Conservation (phyloP, 2,888 invertebrate genomes). For the Calliopum simillimum region DNA sequence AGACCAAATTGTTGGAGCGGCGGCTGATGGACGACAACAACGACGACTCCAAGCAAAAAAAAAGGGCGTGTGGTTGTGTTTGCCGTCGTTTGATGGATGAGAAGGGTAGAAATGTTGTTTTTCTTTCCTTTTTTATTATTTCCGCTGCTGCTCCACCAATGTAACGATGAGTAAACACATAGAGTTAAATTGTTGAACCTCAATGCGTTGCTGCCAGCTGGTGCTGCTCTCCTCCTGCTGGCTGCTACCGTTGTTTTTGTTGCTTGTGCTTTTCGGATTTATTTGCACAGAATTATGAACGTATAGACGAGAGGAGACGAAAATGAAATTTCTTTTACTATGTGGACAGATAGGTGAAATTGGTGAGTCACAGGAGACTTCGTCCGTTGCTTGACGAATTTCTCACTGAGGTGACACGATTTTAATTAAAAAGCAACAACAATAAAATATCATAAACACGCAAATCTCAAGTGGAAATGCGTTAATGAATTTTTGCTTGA, state of each 20-base stretch:
- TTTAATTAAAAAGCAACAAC: conserved; percentile 18
- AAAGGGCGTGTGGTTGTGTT: conserved; percentile 20
- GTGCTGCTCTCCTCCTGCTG: background rate
- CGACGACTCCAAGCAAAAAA: conserved; percentile 3
- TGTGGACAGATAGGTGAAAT: background rate
- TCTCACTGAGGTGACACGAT: conserved; percentile 13
- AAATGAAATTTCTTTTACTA: no score
- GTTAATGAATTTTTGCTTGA: background rate
- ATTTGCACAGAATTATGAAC: conserved; percentile 27
- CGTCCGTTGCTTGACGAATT: background rate
- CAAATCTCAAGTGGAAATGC: background rate
- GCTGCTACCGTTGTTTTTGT: conserved; percentile 16
- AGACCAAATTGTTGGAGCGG: conserved; percentile 8
- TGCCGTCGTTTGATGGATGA: background rate
- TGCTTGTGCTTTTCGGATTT: conserved; percentile 12
- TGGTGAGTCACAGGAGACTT: conserved; percentile 20
- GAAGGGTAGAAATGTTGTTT: conserved; percentile 18
- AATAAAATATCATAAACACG: background rate
- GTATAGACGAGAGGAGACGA: background rate
- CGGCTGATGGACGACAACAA: background rate
- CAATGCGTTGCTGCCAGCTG: no score
- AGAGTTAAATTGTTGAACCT: background rate
- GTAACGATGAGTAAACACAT: conserved; percentile 25
- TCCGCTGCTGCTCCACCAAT: background rate
- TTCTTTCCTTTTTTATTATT: conserved; percentile 14